These are phyloP conservation scores for Ceratitis capitata DNA, from an alignment of 1,140 invertebrate genomes.

Conservation along the genomic window DNA sequence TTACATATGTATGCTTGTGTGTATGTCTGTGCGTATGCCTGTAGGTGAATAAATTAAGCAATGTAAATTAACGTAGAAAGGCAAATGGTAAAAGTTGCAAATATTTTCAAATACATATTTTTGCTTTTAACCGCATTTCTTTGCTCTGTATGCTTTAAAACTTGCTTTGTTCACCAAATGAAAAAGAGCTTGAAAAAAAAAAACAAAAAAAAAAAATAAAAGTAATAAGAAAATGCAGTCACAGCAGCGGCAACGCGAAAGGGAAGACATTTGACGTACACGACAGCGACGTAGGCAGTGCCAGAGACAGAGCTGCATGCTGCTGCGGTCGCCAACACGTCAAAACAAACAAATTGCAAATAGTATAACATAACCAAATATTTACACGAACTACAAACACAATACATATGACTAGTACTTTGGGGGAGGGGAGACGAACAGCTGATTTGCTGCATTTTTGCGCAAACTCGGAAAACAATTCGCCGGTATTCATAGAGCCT, in stretches of 20 bases:
- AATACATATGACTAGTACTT: background rate
- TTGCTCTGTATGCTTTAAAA: background rate
- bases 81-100: background rate
- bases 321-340: background rate
- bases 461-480: slow-evolving; percentile 8
- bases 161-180: background rate
- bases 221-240: background rate
- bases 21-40: background rate
- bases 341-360: background rate
- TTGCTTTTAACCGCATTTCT: background rate
- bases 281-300: background rate
- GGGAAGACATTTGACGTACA: background rate
- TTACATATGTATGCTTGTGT: background rate
- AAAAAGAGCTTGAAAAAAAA: background rate
- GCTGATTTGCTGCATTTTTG: slow-evolving; percentile 17
- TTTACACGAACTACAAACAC: no score
- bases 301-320: background rate
- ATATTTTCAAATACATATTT: background rate
- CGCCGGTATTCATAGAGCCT: background rate
- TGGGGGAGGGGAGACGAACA: background rate
- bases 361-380: background rate
- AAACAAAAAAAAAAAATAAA: background rate
- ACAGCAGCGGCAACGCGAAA: background rate
- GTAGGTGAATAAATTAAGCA: background rate
- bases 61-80: background rate